phyloP scores from a whole-genome alignment of 2,797 vertebrate genomes.

The Crypturellus tataupa region DNA sequence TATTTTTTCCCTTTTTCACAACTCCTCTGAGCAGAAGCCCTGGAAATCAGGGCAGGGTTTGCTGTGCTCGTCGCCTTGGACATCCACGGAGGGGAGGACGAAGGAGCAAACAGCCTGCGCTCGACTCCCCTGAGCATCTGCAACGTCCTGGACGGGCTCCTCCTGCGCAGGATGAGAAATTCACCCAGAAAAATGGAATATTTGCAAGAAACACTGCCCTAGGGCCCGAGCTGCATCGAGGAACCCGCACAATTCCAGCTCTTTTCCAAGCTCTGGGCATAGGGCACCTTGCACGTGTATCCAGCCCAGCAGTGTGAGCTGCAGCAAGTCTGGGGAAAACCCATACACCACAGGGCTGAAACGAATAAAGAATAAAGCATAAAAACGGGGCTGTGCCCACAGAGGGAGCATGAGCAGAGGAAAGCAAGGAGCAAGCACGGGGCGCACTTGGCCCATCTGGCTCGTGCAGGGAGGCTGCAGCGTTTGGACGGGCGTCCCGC shows the following conservation, averaged over 20 bases:
- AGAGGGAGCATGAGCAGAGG: background rate
- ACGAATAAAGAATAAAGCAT: background rate
- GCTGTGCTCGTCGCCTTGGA: background rate
- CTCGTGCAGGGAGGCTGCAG: background rate
- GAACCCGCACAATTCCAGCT: background rate
- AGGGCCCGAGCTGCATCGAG: background rate
- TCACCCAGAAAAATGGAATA: too few species aligned
- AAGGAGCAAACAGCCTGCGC: too few species aligned
- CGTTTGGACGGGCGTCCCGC: background rate
- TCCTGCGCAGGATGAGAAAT: too few species aligned
- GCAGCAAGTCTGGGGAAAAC: background rate
- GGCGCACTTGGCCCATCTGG: background rate
- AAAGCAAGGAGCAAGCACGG: background rate
- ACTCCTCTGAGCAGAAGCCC: background rate
- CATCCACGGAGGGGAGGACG: too few species aligned
- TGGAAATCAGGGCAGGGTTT: background rate
- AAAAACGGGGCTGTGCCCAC: background rate
- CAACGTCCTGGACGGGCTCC: background rate
- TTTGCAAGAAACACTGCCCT: too few species aligned
- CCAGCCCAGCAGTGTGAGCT: background rate
- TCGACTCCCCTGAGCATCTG: rapidly evolving
- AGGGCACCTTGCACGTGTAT: background rate
- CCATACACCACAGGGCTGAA: background rate
- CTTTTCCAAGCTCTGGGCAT: background rate
- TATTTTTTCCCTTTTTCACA: background rate